Percentiles rank a stretch among this genome's conserved stretches.
phyloP scores from a whole-genome alignment of 1,140 invertebrate species.

The Sarcophaga peregrina region DNA sequence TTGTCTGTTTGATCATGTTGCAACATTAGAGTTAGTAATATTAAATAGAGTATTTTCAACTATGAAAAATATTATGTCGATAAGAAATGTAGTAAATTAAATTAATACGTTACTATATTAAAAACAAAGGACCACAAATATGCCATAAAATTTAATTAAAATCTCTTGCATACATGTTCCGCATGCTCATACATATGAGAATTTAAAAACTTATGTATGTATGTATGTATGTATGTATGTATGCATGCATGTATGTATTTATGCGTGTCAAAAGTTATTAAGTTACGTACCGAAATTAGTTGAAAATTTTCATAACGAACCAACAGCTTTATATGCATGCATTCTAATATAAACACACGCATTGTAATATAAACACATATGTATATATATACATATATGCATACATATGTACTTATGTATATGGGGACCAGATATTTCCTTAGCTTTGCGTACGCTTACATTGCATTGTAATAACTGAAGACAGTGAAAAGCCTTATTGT shows the following conservation, averaged over 20 bases:
- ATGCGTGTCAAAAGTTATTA: not conserved
- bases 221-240: not conserved
- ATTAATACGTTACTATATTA: not conserved
- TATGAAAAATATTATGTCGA: no score
- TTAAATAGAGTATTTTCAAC: no score
- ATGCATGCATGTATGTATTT: not conserved
- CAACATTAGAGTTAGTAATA: no score
- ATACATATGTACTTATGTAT: not conserved
- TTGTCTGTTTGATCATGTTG: no score
- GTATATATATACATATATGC: not conserved
- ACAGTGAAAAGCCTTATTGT: not conserved
- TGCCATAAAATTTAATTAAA: conserved; percentile 18
- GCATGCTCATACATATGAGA: not conserved
- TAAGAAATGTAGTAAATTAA: not conserved
- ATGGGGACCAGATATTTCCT: not conserved
- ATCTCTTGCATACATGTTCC: not conserved
- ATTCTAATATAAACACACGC: not conserved
- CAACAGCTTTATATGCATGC: not conserved
- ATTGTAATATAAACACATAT: no score
- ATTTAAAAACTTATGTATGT: not conserved
- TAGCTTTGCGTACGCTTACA: not conserved
- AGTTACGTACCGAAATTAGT: not conserved
- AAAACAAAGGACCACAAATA: not conserved
- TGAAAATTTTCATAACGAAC: not conserved
- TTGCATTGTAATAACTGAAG: not conserved